Conservation (phyloP, 2,113 vertebrate species). For the Sinocyclocheilus anshuiensis region DNA sequence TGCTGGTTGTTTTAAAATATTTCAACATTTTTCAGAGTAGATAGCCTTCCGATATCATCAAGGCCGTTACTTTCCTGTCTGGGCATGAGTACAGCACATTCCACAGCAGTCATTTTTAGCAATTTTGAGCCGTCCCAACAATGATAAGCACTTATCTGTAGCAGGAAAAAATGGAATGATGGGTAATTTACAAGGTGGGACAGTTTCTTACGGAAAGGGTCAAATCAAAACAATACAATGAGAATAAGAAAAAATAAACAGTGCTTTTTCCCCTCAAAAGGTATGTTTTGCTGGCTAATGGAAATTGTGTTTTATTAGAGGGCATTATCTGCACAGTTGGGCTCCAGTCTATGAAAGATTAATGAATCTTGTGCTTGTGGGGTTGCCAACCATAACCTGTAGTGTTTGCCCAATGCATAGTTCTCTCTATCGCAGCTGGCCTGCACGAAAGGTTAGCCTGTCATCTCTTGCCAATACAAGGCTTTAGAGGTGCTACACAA, state of each 20-base stretch:
- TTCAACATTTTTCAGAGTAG: not conserved
- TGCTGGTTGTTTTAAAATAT: not conserved
- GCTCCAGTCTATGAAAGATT: constrained; percentile 54
- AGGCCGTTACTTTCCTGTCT: not conserved
- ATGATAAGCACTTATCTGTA: constrained; percentile 61
- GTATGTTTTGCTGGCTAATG: constrained; percentile 42
- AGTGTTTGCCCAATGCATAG: constrained; percentile 52
- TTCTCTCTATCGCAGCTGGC: constrained; percentile 57
- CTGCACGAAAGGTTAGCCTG: constrained; percentile 46
- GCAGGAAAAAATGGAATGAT: constrained; percentile 56
- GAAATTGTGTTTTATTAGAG: constrained; percentile 56
- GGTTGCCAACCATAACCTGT: constrained; percentile 59
- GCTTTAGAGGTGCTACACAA: constrained; percentile 19
- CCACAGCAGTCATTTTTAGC: constrained; percentile 52
- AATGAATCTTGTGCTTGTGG: constrained; percentile 57
- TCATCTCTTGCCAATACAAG: constrained; percentile 60
- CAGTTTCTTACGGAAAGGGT: constrained; percentile 41
- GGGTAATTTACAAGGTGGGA: constrained; percentile 51
- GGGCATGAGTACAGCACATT: not conserved
- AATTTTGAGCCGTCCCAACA: constrained; percentile 58
- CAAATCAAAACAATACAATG: constrained; percentile 41
- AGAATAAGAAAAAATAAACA: constrained; percentile 6
- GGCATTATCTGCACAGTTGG: constrained; percentile 37
- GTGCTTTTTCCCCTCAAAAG: constrained; percentile 30
- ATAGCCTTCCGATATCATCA: not conserved